Evolutionary conservation across 2,113 vertebrate species (phyloP).

Genomic region (Rynchops niger): DNA sequence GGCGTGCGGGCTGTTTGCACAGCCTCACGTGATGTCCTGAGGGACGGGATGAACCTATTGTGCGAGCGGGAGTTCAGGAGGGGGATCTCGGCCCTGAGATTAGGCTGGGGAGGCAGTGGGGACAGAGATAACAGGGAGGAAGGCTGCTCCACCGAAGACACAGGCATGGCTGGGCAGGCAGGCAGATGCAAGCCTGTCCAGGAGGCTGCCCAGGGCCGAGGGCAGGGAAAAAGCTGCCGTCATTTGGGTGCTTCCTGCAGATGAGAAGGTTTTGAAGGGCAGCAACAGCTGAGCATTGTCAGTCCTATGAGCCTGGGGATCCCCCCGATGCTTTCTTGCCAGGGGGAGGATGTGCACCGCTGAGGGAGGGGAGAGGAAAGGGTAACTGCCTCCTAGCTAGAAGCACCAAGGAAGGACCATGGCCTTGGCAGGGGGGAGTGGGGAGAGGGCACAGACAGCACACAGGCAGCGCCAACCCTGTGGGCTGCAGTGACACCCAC

Average conservation of each 20-base stretch:
- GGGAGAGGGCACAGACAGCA: neutral
- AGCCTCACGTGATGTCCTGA: constrained; percentile 19
- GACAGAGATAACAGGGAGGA: neutral
- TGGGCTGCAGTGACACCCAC: neutral
- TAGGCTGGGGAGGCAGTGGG: neutral
- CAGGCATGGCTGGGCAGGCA: neutral
- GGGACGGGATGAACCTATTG: constrained; percentile 4
- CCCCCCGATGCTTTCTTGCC: neutral
- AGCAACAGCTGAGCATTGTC: neutral
- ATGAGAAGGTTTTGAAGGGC: neutral
- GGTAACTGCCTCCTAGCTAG: neutral
- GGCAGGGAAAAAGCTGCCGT: neutral
- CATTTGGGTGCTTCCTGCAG: neutral
- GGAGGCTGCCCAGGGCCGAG: neutral
- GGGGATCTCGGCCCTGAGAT: neutral
- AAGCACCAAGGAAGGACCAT: neutral
- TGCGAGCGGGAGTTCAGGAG: neutral
- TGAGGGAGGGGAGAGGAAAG: neutral
- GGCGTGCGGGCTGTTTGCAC: neutral
- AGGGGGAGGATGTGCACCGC: neutral
- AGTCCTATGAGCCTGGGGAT: rapidly evolving
- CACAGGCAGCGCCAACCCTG: neutral
- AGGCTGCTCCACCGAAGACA: neutral
- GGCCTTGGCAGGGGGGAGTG: rapidly evolving
- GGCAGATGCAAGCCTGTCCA: neutral